phyloP scores from a whole-genome alignment of 2,797 vertebrate species.

The Sylvilagus floridanus region DNA sequence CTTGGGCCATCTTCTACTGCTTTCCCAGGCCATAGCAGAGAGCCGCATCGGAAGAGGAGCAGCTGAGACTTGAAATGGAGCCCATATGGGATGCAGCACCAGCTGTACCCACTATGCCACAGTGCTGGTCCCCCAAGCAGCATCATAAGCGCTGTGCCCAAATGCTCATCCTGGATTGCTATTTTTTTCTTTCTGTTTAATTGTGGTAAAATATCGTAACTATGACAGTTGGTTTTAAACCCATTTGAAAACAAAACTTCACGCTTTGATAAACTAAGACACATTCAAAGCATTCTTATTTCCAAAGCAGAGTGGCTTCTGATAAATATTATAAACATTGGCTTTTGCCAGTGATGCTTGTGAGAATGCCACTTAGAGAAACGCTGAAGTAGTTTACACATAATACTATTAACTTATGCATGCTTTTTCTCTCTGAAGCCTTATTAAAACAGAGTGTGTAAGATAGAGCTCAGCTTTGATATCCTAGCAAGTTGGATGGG shows the following conservation, averaged over 20 bases:
- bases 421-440: neutral
- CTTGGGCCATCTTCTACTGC: too few relatives aligned
- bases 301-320: conserved; percentile 37
- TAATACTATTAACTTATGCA: neutral
- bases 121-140: too few relatives aligned
- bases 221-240: neutral
- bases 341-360: neutral
- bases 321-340: conserved; percentile 28
- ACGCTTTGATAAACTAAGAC: neutral
- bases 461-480: neutral
- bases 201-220: neutral
- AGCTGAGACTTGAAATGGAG: too few relatives aligned
- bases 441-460: neutral
- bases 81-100: too few relatives aligned
- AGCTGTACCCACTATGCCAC: too few relatives aligned
- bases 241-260: conserved; percentile 27
- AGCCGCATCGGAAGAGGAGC: too few relatives aligned
- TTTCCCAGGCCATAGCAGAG: too few relatives aligned
- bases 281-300: conserved; percentile 26
- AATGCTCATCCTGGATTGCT: too few relatives aligned
- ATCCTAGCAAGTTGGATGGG: neutral
- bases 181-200: neutral
- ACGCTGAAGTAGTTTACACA: neutral
- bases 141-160: too few relatives aligned
- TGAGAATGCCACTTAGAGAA: conserved; percentile 43